Evolutionary conservation across 2,888 invertebrate genomes (phyloP), one percentile per base, ranked within the genome.

Genomic region (Ecliptopera silaceata): DNA sequence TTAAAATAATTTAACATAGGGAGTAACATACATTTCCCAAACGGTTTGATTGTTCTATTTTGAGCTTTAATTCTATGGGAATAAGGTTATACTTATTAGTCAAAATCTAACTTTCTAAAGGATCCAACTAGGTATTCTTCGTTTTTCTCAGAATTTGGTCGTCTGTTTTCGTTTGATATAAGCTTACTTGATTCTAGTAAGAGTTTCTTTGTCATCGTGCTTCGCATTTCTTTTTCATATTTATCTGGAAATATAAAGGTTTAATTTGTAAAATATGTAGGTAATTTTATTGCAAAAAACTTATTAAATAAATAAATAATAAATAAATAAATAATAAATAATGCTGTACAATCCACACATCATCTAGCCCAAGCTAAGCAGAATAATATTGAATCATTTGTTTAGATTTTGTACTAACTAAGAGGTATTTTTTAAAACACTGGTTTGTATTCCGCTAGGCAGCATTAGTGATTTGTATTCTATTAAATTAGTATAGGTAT

Each of bases 41-140:
- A n/a, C n/a, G n/a, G n/a, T n/a, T 18, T 22, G 39, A 11, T 45
- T 45, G 41, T 45, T 45, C 18, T 32, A 49, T 22, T 41, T 34
- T 20, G 20, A 11, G 29, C 13, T 32, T 8, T 39, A 52, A 46
- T 31, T 22, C 4, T 41, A 31, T 29, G 5, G 2, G 12, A 29
- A 15, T 26, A 8, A 34, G 12, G 6, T 34, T n/a, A n/a, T 18
- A 11, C 6, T 20, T n/a, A 31, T 74, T 77, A 88, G 65, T 89
- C 88, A 3, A 89, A 70, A 18, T 87, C 82, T 52, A 89, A 63
- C 65, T 86, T 84, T 51, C 85, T 86, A 41, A 89, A 88, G 0
- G 86, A 81, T 3, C 88, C 88, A 0, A 75, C 79, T 32, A 88
- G 63, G 29, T 68, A 79, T 4, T 86, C 83, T 49, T 85, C 84